A percentile compares a stretch with the other conserved stretches of the same genome.
phyloP scores from a whole-genome alignment of 1,140 invertebrate genomes.

The Bombus pyrosoma region DNA sequence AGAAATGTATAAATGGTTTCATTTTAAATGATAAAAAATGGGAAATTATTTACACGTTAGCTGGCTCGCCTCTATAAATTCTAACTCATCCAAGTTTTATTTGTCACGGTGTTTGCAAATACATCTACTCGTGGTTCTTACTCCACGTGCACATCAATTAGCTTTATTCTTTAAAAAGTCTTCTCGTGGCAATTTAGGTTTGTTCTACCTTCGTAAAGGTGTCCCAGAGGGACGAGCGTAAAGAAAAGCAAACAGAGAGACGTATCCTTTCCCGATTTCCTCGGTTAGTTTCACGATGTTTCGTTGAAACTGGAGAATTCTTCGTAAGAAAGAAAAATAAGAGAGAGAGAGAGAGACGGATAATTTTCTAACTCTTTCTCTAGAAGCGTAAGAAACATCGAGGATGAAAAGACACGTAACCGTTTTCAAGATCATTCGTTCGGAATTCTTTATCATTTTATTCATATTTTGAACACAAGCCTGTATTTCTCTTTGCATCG shows the following conservation, averaged over 20 bases:
- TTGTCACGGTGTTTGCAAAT: not conserved
- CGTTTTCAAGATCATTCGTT: no score
- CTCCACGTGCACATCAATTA: not conserved
- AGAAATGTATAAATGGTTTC: not conserved
- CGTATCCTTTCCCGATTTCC: not conserved
- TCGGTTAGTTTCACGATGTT: not conserved
- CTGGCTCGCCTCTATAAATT: not conserved
- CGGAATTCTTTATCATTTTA: no score
- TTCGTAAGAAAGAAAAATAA: not conserved
- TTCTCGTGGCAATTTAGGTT: not conserved
- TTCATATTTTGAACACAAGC: no score
- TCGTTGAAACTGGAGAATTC: constrained; percentile 18
- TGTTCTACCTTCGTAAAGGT: not conserved
- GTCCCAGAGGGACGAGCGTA: not conserved
- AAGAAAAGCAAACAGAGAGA: constrained; percentile 1
- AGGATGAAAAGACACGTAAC: no score
- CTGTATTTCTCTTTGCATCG: no score
- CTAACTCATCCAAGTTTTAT: not conserved
- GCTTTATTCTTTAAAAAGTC: not conserved
- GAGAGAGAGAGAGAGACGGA: no score
- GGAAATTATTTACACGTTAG: not conserved
- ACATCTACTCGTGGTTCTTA: no score
- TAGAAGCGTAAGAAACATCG: no score
- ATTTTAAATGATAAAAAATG: no score
- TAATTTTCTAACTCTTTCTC: not conserved